These are phyloP conservation scores for Pogonognathellus flavescens DNA, from an alignment of 1,140 invertebrate genomes.

Conservation along the genomic window DNA sequence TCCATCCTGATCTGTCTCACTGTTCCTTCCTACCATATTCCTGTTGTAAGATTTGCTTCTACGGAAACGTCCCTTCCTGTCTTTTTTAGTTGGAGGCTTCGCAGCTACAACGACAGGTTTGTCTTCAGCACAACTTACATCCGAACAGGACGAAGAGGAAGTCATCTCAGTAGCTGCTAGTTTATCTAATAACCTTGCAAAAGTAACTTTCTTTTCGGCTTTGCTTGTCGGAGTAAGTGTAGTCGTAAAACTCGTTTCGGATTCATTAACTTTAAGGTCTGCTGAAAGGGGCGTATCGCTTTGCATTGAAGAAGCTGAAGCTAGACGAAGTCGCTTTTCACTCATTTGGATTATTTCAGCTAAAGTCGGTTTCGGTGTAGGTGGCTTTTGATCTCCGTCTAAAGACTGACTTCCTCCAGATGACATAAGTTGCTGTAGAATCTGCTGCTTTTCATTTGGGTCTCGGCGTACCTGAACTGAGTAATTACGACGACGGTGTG, in stretches of 20 bases:
- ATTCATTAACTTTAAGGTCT: constrained; percentile 68
- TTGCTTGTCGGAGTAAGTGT: constrained; percentile 74
- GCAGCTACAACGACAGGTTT: constrained; percentile 51
- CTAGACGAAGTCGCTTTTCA: constrained; percentile 70
- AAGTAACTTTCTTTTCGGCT: constrained; percentile 82
- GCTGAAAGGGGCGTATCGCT: constrained; percentile 52
- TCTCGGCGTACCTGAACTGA: constrained; percentile 75
- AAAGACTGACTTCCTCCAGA: constrained; percentile 69
- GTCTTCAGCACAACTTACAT: constrained; percentile 69
- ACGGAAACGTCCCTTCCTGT: constrained; percentile 64
- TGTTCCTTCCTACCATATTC: constrained; percentile 71
- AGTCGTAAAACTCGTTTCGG: constrained; percentile 74
- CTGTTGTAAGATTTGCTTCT: constrained; percentile 72
- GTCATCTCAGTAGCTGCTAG: constrained; percentile 78
- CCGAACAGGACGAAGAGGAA: constrained; percentile 69
- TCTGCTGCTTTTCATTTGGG: constrained; percentile 79
- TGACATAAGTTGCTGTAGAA: constrained; percentile 79
- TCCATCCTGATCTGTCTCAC: constrained; percentile 67
- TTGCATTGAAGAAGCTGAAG: constrained; percentile 60
- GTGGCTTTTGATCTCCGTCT: constrained; percentile 62
- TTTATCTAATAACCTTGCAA: constrained; percentile 80
- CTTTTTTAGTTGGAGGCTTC: constrained; percentile 61
- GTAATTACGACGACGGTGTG: constrained; percentile 80
- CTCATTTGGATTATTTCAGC: constrained; percentile 80
- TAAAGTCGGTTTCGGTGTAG: constrained; percentile 66